Conservation (phyloP, 2,888 invertebrate genomes). For the Leuctra nigra region DNA sequence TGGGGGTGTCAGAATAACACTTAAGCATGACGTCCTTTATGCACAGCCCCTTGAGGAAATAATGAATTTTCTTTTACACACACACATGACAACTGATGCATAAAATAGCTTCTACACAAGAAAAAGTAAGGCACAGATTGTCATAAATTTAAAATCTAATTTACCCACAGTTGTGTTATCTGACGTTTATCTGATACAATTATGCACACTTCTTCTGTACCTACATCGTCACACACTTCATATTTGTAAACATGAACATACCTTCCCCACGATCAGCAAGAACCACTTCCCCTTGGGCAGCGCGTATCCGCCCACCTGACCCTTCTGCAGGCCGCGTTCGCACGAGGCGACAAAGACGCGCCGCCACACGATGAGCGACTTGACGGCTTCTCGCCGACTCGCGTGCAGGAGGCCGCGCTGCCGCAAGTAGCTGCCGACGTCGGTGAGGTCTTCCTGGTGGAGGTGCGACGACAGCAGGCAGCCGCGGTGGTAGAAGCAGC, state of each 20-base stretch:
- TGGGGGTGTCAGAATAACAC: too few species aligned
- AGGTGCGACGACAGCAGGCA: slow-evolving; percentile 74
- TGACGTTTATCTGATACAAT: too few species aligned
- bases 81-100: too few species aligned
- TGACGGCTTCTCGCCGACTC: slow-evolving; percentile 56
- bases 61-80: too few species aligned
- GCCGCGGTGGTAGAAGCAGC: slow-evolving; percentile 56
- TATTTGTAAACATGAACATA: slow-evolving; percentile 36
- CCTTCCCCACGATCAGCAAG: slow-evolving; percentile 65
- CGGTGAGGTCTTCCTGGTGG: slow-evolving; percentile 62
- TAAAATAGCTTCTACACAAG: too few species aligned
- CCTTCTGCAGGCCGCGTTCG: slow-evolving; percentile 29
- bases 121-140: too few species aligned
- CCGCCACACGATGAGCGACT: slow-evolving; percentile 68
- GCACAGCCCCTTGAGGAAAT: too few species aligned
- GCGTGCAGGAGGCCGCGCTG: slow-evolving; percentile 67
- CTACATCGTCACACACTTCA: too few species aligned
- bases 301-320: slow-evolving; percentile 36
- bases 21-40: too few species aligned
- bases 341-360: slow-evolving; percentile 59
- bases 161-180: too few species aligned
- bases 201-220: too few species aligned
- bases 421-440: slow-evolving; percentile 67
- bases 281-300: slow-evolving; percentile 62
- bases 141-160: too few species aligned